phyloP scores from a whole-genome alignment of 1,140 invertebrate species.

The Bombus superbus region DNA sequence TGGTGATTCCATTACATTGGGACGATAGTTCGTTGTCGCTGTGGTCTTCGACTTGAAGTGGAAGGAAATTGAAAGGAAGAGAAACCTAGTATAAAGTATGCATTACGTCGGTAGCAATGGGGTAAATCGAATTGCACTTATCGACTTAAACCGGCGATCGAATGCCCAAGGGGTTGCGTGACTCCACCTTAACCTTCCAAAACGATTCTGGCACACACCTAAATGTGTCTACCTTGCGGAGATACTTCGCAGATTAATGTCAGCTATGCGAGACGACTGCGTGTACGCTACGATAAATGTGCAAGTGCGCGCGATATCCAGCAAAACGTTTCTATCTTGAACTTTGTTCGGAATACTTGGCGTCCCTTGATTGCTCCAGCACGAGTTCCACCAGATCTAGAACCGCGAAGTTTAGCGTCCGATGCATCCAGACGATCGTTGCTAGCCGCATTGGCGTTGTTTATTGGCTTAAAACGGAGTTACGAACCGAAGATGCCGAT shows the following conservation, averaged over 20 bases:
- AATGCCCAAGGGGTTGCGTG: conserved; percentile 17
- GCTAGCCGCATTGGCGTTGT: conserved; percentile 29
- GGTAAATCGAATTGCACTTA: conserved; percentile 56
- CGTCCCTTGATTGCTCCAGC: background rate
- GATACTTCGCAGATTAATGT: conserved; percentile 1
- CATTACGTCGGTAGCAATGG: conserved; percentile 52
- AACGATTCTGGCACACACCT: background rate
- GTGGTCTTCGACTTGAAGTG: conserved; percentile 24
- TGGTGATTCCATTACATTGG: conserved; percentile 43
- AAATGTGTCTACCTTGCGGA: conserved; percentile 1
- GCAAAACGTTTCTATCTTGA: conserved; percentile 21
- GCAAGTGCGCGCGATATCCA: background rate
- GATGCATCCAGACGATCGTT: conserved; percentile 26
- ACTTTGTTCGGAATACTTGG: conserved; percentile 1
- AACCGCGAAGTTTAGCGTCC: background rate
- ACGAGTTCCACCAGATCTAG: conserved; percentile 13
- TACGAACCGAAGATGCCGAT: conserved; percentile 4
- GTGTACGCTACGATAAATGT: conserved; percentile 3
- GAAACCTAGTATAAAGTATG: conserved; percentile 56
- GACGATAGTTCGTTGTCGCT: conserved; percentile 40
- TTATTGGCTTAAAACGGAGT: conserved; percentile 35
- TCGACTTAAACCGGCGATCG: conserved; percentile 51
- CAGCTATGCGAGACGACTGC: background rate
- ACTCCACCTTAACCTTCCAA: background rate
- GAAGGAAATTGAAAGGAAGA: conserved; percentile 45